phyloP scores from a whole-genome alignment of 1,140 invertebrate species.

The Hycleus cichorii region DNA sequence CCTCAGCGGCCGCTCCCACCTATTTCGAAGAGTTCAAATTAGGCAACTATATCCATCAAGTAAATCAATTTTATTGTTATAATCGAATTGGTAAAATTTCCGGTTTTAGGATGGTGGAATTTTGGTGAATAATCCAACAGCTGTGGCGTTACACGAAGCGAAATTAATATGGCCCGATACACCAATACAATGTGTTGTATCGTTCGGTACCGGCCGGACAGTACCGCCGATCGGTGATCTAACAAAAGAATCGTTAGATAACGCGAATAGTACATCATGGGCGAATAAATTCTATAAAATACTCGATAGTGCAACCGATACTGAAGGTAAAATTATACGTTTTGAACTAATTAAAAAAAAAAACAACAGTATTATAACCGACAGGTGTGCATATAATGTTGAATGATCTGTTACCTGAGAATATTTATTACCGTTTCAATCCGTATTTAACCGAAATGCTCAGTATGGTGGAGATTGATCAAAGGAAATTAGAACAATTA shows the following conservation, averaged over 20 bases:
- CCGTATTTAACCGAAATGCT: slow-evolving; percentile 80
- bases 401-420: slow-evolving; percentile 70
- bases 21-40: slow-evolving; percentile 84
- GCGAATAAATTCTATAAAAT: slow-evolving; percentile 78
- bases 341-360: neutral
- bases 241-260: slow-evolving; percentile 26
- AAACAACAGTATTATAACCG: neutral
- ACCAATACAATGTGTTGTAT: slow-evolving; percentile 76
- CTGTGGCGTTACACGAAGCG: slow-evolving; percentile 83
- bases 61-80: slow-evolving; percentile 36
- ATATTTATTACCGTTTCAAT: slow-evolving; percentile 83
- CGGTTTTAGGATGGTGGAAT: slow-evolving; percentile 68
- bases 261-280: slow-evolving; percentile 51
- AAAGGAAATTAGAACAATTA: slow-evolving; percentile 55
- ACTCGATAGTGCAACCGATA: slow-evolving; percentile 84
- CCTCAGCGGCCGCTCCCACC: slow-evolving; percentile 88
- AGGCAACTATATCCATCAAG: slow-evolving; percentile 71
- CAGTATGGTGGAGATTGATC: slow-evolving; percentile 74
- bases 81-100: neutral
- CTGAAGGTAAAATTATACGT: slow-evolving; percentile 56
- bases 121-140: slow-evolving; percentile 85
- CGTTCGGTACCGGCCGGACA: slow-evolving; percentile 74
- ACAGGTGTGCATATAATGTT: slow-evolving; percentile 73
- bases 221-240: slow-evolving; percentile 38
- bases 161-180: slow-evolving; percentile 76